phyloP scores from a whole-genome alignment of 2,888 invertebrate genomes.

The Philhelius pedissequus region DNA sequence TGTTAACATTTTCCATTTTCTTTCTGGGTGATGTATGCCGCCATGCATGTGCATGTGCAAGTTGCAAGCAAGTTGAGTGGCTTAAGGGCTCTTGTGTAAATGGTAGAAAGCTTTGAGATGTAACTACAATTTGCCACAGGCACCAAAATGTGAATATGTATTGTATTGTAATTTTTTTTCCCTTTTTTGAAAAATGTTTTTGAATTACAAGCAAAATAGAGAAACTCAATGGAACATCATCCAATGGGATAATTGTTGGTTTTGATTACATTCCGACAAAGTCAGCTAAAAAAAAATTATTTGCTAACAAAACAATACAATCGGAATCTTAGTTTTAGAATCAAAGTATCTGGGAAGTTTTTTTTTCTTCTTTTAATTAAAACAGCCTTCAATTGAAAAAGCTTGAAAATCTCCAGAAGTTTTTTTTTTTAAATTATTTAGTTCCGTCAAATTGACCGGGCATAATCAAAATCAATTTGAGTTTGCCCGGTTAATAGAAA shows the following conservation, averaged over 20 bases:
- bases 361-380: too few species aligned
- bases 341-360: neutral
- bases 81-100: constrained; percentile 14
- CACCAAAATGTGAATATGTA: neutral
- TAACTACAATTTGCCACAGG: constrained; percentile 9
- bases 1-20: constrained; percentile 23
- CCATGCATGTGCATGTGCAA: neutral
- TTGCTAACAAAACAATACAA: neutral
- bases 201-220: neutral
- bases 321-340: neutral
- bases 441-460: too few species aligned
- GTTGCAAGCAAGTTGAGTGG: constrained; percentile 7
- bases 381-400: neutral
- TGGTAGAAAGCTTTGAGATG: constrained; percentile 4
- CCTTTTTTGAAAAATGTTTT: neutral
- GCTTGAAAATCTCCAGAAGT: too few species aligned
- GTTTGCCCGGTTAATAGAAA: too few species aligned
- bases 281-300: neutral
- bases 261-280: neutral
- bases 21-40: neutral
- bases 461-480: too few species aligned
- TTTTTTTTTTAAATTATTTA: too few species aligned
- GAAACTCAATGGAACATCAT: constrained; percentile 4
- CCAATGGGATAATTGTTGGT: neutral
- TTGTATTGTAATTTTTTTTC: neutral